A percentile compares a stretch with the other conserved stretches of the same genome.
Evolutionary conservation across 2,888 invertebrate species (phyloP).

Genomic region (Platycheirus rosarum): DNA sequence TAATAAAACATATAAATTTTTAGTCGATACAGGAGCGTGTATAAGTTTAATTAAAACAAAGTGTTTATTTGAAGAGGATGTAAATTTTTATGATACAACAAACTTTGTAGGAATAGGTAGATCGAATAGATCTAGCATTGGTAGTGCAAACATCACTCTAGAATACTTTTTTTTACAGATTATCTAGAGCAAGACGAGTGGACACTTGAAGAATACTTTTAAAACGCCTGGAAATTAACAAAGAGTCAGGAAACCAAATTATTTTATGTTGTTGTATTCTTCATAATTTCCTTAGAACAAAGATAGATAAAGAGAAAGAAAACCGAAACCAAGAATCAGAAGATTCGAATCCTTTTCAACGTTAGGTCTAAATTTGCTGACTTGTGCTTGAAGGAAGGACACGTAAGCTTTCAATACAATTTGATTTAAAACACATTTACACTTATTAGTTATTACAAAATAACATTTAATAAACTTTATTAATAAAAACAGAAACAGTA

Average conservation of each 20-base stretch:
- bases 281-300: not conserved
- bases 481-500: not conserved
- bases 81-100: slow-evolving; percentile 21
- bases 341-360: not conserved
- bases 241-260: not conserved
- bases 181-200: not conserved
- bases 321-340: not conserved
- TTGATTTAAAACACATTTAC: not conserved
- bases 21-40: slow-evolving; percentile 24
- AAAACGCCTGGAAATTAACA: not conserved
- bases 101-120: slow-evolving; percentile 33
- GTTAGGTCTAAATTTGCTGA: not conserved
- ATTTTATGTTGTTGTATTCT: not conserved
- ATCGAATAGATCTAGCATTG: slow-evolving; percentile 23
- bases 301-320: not conserved
- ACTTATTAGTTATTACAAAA: not conserved
- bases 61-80: slow-evolving; percentile 30
- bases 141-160: slow-evolving; percentile 18
- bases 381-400: slow-evolving; percentile 2
- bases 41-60: slow-evolving; percentile 29
- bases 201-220: not conserved
- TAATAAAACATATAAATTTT: slow-evolving; percentile 10
- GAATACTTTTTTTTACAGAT: slow-evolving; percentile 6
- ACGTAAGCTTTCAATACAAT: not conserved
- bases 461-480: not conserved